A percentile compares a stretch with the other conserved stretches of the same genome.
phyloP scores from a whole-genome alignment of 2,888 invertebrate species.

The Stramonita haemastoma region DNA sequence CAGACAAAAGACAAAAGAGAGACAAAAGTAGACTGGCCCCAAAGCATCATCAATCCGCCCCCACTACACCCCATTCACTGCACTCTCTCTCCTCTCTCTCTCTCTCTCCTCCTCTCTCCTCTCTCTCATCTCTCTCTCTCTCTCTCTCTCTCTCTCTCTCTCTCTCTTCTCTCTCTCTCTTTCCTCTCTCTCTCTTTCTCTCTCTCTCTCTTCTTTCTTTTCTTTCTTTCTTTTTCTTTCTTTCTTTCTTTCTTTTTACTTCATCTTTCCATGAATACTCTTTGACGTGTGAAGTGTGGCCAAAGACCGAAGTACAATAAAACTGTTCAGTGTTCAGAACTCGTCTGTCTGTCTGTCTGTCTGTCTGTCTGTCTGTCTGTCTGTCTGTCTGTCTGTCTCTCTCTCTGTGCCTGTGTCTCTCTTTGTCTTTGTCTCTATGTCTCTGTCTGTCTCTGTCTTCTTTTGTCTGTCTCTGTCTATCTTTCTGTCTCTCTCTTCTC shows the following conservation, averaged over 20 bases:
- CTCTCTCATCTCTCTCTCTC: conserved; percentile 7
- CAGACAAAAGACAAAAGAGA: too few relatives aligned
- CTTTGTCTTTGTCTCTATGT: background rate
- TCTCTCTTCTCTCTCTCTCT: background rate
- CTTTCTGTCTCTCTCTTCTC: background rate
- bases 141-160: background rate
- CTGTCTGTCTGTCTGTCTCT: background rate
- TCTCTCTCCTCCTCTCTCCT: background rate
- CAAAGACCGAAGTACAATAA: too few relatives aligned
- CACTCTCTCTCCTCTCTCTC: too few relatives aligned
- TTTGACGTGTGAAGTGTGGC: too few relatives aligned
- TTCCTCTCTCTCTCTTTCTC: background rate
- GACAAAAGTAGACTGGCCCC: too few relatives aligned
- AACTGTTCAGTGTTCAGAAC: too few relatives aligned
- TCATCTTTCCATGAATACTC: background rate
- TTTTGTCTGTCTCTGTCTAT: too few relatives aligned
- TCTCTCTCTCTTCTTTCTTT: background rate
- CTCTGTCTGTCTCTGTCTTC: background rate
- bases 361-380: background rate
- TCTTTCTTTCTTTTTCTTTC: background rate
- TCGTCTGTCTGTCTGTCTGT: background rate
- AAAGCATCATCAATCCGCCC: too few relatives aligned
- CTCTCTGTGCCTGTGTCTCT: background rate
- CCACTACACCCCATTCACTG: too few relatives aligned
- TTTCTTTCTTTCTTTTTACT: background rate